A percentile compares a stretch with the other conserved stretches of the same genome.
Evolutionary conservation across 2,888 invertebrate genomes (phyloP).

Genomic region (Tribolium freemani): DNA sequence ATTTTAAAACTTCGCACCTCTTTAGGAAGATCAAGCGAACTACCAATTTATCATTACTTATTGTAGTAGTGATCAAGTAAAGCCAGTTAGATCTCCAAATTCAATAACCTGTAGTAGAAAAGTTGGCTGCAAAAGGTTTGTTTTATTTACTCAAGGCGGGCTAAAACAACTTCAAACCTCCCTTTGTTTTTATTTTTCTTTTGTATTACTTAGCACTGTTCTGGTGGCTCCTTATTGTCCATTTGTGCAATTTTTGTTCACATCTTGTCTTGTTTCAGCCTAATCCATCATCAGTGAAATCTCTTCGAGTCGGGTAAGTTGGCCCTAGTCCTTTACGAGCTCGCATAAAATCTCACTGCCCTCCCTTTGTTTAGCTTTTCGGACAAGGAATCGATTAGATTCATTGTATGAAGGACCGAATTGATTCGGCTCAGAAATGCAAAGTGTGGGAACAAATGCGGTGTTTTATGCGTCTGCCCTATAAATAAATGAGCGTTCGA

Average conservation of each 20-base stretch:
- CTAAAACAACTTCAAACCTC: no score
- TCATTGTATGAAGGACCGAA: slow-evolving; percentile 4
- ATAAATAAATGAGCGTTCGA: slow-evolving; percentile 44
- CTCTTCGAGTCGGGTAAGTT: slow-evolving; percentile 36
- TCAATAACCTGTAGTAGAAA: no score
- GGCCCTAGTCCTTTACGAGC: slow-evolving; percentile 21
- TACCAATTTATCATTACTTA: no score
- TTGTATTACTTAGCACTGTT: no score
- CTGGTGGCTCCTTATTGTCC: no score
- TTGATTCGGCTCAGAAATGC: slow-evolving; percentile 7
- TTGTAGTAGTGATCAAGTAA: no score
- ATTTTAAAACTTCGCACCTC: slow-evolving; percentile 6
- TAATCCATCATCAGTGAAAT: slow-evolving; percentile 38
- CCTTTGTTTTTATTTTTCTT: no score
- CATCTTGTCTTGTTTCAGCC: background rate
- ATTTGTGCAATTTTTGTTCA: background rate
- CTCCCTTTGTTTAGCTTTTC: slow-evolving; percentile 11
- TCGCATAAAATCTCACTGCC: slow-evolving; percentile 1
- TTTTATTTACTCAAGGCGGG: no score
- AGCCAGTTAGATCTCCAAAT: no score
- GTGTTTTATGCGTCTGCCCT: slow-evolving; percentile 32
- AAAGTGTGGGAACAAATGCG: slow-evolving; percentile 18
- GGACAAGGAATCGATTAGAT: slow-evolving; percentile 5
- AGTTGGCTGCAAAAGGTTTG: no score
- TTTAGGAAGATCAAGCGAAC: no score